Evolutionary conservation across 2,888 invertebrate species (phyloP).

Genomic region (Scaptomyza polygonia): DNA sequence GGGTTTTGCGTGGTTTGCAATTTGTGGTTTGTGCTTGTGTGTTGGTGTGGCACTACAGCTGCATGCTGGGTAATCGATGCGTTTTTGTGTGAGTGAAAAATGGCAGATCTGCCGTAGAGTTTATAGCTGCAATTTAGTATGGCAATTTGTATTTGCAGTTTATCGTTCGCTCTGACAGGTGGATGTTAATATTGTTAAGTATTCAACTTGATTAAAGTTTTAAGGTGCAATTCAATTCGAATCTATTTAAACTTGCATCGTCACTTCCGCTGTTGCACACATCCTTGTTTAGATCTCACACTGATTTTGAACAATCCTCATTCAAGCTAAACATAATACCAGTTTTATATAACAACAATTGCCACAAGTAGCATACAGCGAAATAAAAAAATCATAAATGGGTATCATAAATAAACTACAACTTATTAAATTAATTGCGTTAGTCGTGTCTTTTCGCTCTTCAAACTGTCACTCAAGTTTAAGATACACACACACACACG

Average conservation of each 20-base stretch:
- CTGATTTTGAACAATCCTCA: neutral
- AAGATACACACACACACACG: slow-evolving; percentile 11
- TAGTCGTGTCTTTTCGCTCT: slow-evolving; percentile 50
- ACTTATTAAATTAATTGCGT: slow-evolving; percentile 61
- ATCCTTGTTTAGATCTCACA: neutral
- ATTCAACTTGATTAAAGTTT: neutral
- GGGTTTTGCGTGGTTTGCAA: slow-evolving; percentile 50
- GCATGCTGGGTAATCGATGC: slow-evolving; percentile 50
- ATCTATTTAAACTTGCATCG: no score
- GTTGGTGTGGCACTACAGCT: neutral
- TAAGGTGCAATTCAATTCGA: no score
- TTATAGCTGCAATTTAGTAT: slow-evolving; percentile 20
- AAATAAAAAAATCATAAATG: slow-evolving; percentile 11
- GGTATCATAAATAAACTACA: slow-evolving; percentile 53
- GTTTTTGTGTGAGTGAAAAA: slow-evolving; percentile 32
- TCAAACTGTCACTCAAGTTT: slow-evolving; percentile 37
- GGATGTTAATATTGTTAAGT: slow-evolving; percentile 8
- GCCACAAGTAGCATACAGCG: slow-evolving; percentile 24
- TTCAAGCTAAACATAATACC: slow-evolving; percentile 2
- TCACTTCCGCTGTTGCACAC: neutral
- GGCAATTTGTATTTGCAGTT: slow-evolving; percentile 27
- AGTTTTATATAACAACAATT: slow-evolving; percentile 46
- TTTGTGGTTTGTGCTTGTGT: slow-evolving; percentile 51
- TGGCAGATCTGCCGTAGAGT: slow-evolving; percentile 9
- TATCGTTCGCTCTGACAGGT: slow-evolving; percentile 20